phyloP scores from a whole-genome alignment of 2,797 vertebrate genomes.

The Myiothlypis chrysogaster region DNA sequence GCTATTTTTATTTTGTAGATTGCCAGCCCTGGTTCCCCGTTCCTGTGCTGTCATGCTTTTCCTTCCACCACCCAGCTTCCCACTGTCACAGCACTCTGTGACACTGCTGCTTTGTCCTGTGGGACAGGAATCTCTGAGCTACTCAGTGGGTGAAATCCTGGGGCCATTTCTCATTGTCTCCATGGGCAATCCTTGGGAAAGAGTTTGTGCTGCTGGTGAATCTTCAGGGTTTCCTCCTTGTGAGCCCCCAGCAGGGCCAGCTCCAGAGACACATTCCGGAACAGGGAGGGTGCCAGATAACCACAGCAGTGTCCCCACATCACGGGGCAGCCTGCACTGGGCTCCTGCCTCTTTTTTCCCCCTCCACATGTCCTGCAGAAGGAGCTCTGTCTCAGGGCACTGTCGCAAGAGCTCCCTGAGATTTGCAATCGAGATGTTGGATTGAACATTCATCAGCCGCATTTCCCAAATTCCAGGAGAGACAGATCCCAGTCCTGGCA shows the following conservation, averaged over 20 bases:
- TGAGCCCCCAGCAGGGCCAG: rapidly evolving
- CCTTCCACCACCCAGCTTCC: not conserved
- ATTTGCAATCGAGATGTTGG: conserved; percentile 32
- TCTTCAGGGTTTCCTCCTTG: not conserved
- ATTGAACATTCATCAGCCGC: conserved; percentile 41
- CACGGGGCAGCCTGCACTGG: not conserved
- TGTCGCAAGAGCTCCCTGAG: not conserved
- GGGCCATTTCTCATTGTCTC: not conserved
- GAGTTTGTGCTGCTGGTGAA: not conserved
- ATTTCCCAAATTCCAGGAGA: conserved; percentile 54
- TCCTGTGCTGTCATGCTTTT: not conserved
- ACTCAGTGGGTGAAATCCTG: not conserved
- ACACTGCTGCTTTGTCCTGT: not conserved
- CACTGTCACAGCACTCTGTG: not conserved
- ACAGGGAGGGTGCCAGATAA: not conserved
- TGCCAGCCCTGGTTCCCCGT: not conserved
- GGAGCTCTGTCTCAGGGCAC: not conserved
- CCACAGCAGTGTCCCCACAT: not conserved
- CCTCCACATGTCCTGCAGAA: not conserved
- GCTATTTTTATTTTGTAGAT: not conserved
- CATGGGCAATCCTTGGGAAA: not conserved
- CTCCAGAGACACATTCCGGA: not conserved
- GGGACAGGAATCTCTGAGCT: not conserved
- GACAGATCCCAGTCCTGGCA: conserved; percentile 49
- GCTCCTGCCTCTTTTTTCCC: not conserved